Evolutionary conservation across 2,113 vertebrate genomes (phyloP).

Genomic region (Albula goreensis): DNA sequence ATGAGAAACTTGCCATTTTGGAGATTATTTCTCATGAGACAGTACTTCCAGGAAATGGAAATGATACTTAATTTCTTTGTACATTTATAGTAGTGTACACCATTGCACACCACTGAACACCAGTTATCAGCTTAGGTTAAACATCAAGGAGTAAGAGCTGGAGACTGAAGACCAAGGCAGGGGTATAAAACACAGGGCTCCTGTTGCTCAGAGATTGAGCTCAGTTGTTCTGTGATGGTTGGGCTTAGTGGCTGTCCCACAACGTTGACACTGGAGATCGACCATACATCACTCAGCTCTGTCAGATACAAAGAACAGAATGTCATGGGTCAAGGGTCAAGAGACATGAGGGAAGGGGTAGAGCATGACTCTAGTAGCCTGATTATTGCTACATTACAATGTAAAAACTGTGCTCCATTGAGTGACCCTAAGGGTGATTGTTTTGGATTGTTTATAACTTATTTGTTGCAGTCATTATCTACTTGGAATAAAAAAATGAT

Average conservation of each 20-base stretch:
- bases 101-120: neutral
- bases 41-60: neutral
- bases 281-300: constrained; percentile 78
- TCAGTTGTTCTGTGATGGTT: constrained; percentile 56
- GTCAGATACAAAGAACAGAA: constrained; percentile 19
- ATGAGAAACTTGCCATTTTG: neutral
- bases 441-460: no score
- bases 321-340: constrained; percentile 11
- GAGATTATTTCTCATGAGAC: neutral
- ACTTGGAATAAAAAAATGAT: no score
- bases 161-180: no score
- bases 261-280: constrained; percentile 64
- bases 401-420: no score
- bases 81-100: neutral
- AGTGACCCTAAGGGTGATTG: no score
- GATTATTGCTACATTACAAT: no score
- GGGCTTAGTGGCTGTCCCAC: constrained; percentile 54
- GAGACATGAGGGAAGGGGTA: neutral
- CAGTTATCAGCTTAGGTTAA: neutral
- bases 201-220: constrained; percentile 63
- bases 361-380: no score
- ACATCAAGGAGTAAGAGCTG: neutral
- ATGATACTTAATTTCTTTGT: neutral
- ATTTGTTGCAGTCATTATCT: no score
- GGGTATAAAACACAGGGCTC: constrained; percentile 48